These are phyloP conservation scores for Alauda arvensis DNA, from an alignment of 2,797 vertebrate species.

Conservation along the genomic window DNA sequence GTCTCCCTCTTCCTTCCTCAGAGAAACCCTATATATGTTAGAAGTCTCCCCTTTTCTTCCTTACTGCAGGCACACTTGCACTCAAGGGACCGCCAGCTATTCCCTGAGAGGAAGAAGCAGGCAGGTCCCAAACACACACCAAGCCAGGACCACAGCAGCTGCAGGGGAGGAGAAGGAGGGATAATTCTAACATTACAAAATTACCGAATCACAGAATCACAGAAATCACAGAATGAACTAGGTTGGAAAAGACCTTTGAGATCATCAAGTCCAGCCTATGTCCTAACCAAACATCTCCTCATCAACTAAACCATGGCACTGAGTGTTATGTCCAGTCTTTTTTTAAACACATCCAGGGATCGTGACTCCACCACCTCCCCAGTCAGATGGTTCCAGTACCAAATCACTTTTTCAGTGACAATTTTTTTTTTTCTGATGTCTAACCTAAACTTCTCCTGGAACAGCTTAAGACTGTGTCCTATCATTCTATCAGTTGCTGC, in stretches of 20 bases:
- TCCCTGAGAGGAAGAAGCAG: too few relatives aligned
- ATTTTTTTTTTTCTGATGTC: background rate
- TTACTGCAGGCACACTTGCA: too few relatives aligned
- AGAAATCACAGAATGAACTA: background rate
- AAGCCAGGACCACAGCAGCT: too few relatives aligned
- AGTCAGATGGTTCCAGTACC: background rate
- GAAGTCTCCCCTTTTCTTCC: too few relatives aligned
- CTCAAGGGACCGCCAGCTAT: too few relatives aligned
- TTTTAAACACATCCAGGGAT: background rate
- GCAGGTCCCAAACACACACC: too few relatives aligned
- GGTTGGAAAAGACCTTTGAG: background rate
- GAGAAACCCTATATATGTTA: too few relatives aligned
- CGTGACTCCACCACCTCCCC: background rate
- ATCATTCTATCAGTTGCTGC: rapidly evolving
- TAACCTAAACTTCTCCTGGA: background rate
- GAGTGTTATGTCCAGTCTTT: background rate
- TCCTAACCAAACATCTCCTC: background rate
- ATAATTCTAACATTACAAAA: too few relatives aligned
- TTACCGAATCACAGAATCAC: background rate
- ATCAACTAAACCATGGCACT: background rate
- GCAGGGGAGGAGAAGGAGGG: too few relatives aligned
- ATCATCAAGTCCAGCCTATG: background rate
- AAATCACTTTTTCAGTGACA: background rate
- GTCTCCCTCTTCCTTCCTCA: too few relatives aligned
- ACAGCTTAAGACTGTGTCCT: background rate